These are phyloP conservation scores for Netelia virgata DNA, from an alignment of 2,888 invertebrate species.

Conservation along the genomic window DNA sequence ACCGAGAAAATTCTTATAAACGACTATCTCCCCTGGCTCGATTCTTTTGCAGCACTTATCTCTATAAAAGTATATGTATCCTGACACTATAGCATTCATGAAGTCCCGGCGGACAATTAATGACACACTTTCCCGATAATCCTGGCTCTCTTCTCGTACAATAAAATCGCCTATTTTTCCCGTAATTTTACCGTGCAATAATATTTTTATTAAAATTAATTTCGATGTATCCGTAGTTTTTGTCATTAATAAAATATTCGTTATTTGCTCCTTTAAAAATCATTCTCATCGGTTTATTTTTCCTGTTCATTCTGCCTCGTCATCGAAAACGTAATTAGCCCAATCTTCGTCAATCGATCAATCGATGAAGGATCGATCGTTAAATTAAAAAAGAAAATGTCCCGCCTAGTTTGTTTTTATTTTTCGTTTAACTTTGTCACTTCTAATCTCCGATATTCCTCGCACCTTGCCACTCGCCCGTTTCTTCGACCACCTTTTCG, in stretches of 20 bases:
- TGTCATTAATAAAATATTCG: too few relatives aligned
- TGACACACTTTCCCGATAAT: not conserved
- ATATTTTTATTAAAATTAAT: not conserved
- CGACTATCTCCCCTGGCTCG: conserved; percentile 32
- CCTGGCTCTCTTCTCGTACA: not conserved
- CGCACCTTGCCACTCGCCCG: conserved; percentile 48
- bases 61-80: conserved; percentile 35
- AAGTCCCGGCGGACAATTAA: conserved; percentile 14
- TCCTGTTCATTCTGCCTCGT: not conserved
- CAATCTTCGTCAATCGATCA: conserved; percentile 15
- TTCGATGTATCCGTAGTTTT: not conserved
- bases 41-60: conserved; percentile 37
- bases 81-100: conserved; percentile 22
- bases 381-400: conserved; percentile 13
- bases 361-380: conserved; percentile 41
- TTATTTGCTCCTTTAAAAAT: not conserved
- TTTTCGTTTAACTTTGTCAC: conserved; percentile 28
- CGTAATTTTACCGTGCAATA: not conserved
- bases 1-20: conserved; percentile 65
- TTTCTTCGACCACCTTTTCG: conserved; percentile 35
- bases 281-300: not conserved
- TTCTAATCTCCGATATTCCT: conserved; percentile 30
- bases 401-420: not conserved
- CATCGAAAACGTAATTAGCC: not conserved
- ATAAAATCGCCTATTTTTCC: not conserved